Evolutionary conservation across 1,140 invertebrate genomes (phyloP).

Genomic region (Pseudomyrmex dendroicus): DNA sequence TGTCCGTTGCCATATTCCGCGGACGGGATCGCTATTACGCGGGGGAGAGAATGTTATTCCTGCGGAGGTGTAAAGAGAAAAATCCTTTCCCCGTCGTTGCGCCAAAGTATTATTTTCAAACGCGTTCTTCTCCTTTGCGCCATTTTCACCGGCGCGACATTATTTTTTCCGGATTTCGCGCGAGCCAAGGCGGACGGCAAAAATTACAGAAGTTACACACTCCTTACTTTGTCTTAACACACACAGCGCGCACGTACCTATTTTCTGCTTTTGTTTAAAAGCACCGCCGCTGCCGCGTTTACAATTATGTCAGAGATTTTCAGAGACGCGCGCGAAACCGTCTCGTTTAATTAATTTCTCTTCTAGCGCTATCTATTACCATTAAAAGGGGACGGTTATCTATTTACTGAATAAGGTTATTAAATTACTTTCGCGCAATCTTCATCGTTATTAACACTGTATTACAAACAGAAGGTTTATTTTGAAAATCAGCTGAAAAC

Average conservation of each 20-base stretch:
- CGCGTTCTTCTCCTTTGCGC: conserved; percentile 44
- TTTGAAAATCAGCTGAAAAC: too few relatives aligned
- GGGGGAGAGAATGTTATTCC: conserved; percentile 53
- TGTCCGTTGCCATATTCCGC: conserved; percentile 58
- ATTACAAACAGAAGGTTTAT: too few relatives aligned
- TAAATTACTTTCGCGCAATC: background rate
- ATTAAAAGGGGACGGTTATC: conserved; percentile 18
- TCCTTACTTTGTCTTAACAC: background rate
- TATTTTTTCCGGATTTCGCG: conserved; percentile 50
- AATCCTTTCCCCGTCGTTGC: conserved; percentile 25
- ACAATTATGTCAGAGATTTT: background rate
- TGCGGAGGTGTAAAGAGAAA: background rate
- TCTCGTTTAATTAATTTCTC: conserved; percentile 22
- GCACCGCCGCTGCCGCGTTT: background rate
- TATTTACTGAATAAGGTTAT: background rate
- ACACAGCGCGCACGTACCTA: background rate
- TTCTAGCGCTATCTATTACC: background rate
- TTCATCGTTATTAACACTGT: background rate
- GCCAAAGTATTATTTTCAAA: conserved; percentile 65
- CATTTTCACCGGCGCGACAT: conserved; percentile 40
- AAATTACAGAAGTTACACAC: conserved; percentile 40
- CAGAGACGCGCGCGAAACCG: too few relatives aligned
- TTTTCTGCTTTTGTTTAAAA: background rate
- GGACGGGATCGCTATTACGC: conserved; percentile 56
- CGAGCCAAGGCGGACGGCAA: conserved; percentile 31